Evolutionary conservation across 2,888 invertebrate genomes (phyloP).

Genomic region (Pyrgus malvae): DNA sequence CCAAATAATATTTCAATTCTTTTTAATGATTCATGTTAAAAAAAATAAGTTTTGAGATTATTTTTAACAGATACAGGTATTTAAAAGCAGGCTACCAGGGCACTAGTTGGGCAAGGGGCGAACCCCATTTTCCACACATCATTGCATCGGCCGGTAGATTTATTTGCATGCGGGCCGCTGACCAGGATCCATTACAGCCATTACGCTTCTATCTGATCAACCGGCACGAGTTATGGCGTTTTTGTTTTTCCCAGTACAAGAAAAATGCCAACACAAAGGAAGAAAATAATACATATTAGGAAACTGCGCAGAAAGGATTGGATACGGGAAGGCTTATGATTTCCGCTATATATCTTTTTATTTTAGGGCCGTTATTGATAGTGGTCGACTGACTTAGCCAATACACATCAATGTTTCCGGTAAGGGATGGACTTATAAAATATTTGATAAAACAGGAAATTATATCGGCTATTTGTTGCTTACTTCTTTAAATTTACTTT

Average conservation of each 20-base stretch:
- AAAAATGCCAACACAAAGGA: conserved; percentile 63
- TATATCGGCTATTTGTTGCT: too few species aligned
- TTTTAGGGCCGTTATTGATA: conserved; percentile 44
- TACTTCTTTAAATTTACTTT: too few species aligned
- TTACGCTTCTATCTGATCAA: conserved; percentile 78
- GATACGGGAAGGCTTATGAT: conserved; percentile 65
- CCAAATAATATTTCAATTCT: not conserved
- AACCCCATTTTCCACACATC: conserved; percentile 81
- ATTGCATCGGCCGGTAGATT: conserved; percentile 81
- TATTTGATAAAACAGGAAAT: too few species aligned
- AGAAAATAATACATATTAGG: conserved; percentile 47
- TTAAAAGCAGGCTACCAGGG: conserved; percentile 34
- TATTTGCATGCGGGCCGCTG: conserved; percentile 83
- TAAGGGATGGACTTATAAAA: not conserved
- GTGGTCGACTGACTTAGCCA: conserved; percentile 38
- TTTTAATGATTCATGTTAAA: not conserved
- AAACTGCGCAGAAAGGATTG: conserved; percentile 55
- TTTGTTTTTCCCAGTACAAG: conserved; percentile 76
- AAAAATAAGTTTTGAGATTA: too few species aligned
- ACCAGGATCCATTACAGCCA: conserved; percentile 82
- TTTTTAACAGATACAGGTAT: too few species aligned
- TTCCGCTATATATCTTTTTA: conserved; percentile 69
- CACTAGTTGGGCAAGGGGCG: conserved; percentile 53
- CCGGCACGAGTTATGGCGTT: conserved; percentile 76
- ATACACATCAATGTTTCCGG: conserved; percentile 27